Evolutionary conservation across 2,888 invertebrate genomes (phyloP).

Genomic region (Notodonta dromedarius): DNA sequence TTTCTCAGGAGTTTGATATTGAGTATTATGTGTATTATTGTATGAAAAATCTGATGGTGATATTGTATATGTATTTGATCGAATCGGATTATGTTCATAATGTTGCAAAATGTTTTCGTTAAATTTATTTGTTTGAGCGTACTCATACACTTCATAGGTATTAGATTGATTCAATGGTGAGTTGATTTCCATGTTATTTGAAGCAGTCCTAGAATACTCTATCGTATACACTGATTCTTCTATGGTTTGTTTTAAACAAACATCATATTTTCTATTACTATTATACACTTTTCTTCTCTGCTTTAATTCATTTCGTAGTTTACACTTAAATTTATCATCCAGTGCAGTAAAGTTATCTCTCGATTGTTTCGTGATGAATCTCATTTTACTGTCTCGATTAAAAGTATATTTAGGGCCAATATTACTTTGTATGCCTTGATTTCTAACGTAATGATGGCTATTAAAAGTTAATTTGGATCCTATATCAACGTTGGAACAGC

Average conservation of each 20-base stretch:
- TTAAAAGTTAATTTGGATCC: slow-evolving; percentile 49
- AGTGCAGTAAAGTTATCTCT: slow-evolving; percentile 46
- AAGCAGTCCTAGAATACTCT: slow-evolving; percentile 37
- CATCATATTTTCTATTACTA: slow-evolving; percentile 9
- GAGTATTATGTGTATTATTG: not conserved
- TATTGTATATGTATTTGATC: slow-evolving; percentile 25
- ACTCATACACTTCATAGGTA: not conserved
- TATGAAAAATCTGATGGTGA: slow-evolving; percentile 4
- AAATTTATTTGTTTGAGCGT: not conserved
- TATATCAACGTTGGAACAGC: not conserved
- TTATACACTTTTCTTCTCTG: slow-evolving; percentile 1
- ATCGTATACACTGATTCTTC: slow-evolving; percentile 45
- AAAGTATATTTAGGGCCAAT: not conserved
- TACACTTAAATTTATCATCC: slow-evolving; percentile 17
- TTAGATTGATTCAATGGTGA: not conserved
- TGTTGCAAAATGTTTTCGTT: not conserved
- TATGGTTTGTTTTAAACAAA: slow-evolving; percentile 17
- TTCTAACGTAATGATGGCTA: slow-evolving; percentile 49
- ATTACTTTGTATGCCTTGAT: slow-evolving; percentile 11
- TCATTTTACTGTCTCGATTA: slow-evolving; percentile 17
- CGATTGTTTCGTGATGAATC: slow-evolving; percentile 51
- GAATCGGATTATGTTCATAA: not conserved
- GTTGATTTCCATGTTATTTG: slow-evolving; percentile 9
- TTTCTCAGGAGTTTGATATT: not conserved
- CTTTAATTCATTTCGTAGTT: slow-evolving; percentile 15